Evolutionary conservation across 64 coral and sea anemone genomes (phyloP).

Genomic region (Pocillopora verrucosa): DNA sequence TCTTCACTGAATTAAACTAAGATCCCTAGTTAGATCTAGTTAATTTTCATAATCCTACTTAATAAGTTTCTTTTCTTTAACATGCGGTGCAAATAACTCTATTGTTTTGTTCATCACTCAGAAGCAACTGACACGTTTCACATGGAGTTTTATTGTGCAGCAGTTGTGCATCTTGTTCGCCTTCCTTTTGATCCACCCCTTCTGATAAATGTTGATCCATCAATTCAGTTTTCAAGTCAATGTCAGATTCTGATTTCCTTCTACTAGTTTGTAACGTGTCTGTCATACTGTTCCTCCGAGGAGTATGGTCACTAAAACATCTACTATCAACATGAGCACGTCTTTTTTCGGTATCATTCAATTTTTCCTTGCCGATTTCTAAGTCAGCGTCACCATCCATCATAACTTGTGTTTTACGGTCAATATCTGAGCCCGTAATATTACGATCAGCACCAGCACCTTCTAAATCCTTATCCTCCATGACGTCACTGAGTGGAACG

Average conservation of each 20-base stretch:
- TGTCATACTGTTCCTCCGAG: not conserved
- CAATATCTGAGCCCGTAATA: not conserved
- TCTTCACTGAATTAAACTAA: too few species aligned
- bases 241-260: not conserved
- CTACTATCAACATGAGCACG: not conserved
- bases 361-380: not conserved
- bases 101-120: not conserved
- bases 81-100: conserved; percentile 10
- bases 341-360: not conserved
- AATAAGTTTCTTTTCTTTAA: not conserved
- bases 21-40: too few species aligned
- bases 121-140: not conserved
- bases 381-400: not conserved
- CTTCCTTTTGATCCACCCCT: not conserved
- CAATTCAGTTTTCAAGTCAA: not conserved
- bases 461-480: not conserved
- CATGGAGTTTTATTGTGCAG: not conserved
- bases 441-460: not conserved
- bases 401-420: too few species aligned
- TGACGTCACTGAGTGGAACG: not conserved
- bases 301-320: not conserved
- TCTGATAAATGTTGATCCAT: not conserved
- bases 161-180: not conserved
- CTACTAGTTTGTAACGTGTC: not conserved
- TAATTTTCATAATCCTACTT: too few species aligned